Conservation (phyloP, 2,113 vertebrate genomes). For the Sinocyclocheilus grahami region DNA sequence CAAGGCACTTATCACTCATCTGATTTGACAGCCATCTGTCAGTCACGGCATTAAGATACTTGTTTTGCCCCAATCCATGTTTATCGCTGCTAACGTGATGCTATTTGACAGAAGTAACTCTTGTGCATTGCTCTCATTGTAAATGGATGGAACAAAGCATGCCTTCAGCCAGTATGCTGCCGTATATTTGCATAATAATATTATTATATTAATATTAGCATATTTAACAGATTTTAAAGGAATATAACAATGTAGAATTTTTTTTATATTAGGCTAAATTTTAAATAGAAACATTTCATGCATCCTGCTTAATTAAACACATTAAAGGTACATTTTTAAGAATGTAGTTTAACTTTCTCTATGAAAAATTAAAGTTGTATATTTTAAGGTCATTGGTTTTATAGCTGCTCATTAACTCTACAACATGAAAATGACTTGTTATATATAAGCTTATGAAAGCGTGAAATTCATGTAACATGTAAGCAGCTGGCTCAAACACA, state of each 20-base stretch:
- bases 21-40: slow-evolving; percentile 92
- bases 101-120: slow-evolving; percentile 1
- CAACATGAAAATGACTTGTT: neutral
- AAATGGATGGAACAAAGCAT: neutral
- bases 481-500: slow-evolving; percentile 37
- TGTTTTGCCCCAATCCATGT: slow-evolving; percentile 73
- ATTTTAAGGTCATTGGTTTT: neutral
- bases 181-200: no score
- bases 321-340: neutral
- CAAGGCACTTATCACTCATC: slow-evolving; percentile 92
- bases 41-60: slow-evolving; percentile 80
- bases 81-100: slow-evolving; percentile 63
- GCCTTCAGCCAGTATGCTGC: neutral
- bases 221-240: neutral
- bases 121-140: neutral
- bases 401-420: neutral
- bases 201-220: neutral
- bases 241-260: neutral
- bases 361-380: neutral
- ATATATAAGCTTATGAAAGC: neutral
- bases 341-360: neutral
- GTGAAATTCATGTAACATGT: neutral
- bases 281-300: neutral
- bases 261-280: neutral
- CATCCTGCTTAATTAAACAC: neutral